phyloP scores from a whole-genome alignment of 1,140 invertebrate species.

The Formica exsecta region DNA sequence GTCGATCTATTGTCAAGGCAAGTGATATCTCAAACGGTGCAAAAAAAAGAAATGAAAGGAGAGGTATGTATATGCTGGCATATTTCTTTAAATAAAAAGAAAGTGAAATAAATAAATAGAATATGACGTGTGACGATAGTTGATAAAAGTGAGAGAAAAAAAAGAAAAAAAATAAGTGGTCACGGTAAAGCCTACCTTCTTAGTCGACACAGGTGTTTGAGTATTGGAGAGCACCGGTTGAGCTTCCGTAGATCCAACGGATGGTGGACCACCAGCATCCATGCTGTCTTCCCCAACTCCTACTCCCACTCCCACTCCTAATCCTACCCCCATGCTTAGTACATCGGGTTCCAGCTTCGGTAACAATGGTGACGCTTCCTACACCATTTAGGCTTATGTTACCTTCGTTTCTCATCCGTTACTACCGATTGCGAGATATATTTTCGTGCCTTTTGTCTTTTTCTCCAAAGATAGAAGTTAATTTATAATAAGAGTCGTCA shows the following conservation, averaged over 20 bases:
- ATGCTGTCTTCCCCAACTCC: slow-evolving; percentile 86
- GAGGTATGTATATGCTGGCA: slow-evolving; percentile 84
- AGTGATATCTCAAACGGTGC: slow-evolving; percentile 78
- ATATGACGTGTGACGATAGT: slow-evolving; percentile 68
- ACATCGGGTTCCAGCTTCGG: slow-evolving; percentile 88
- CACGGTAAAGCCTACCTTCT: slow-evolving; percentile 84
- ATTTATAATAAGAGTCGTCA: slow-evolving; percentile 29
- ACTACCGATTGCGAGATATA: slow-evolving; percentile 67
- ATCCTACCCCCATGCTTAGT: slow-evolving; percentile 84
- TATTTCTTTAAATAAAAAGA: slow-evolving; percentile 83
- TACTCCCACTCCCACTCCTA: slow-evolving; percentile 88
- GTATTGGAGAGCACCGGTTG: slow-evolving; percentile 86
- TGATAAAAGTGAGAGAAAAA: slow-evolving; percentile 67
- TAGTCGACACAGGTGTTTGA: slow-evolving; percentile 88
- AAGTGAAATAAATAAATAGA: slow-evolving; percentile 76
- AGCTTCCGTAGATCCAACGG: slow-evolving; percentile 90
- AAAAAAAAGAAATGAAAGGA: slow-evolving; percentile 77
- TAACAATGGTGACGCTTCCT: slow-evolving; percentile 87
- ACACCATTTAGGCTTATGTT: slow-evolving; percentile 84
- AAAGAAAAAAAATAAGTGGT: slow-evolving; percentile 69
- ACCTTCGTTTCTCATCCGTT: slow-evolving; percentile 71
- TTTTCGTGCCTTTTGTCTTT: slow-evolving; percentile 55
- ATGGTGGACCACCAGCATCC: slow-evolving; percentile 90
- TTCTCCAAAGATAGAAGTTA: slow-evolving; percentile 40
- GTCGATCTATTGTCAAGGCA: slow-evolving; percentile 68